These are phyloP conservation scores for Trachelipus rathkii DNA, from an alignment of 1,140 invertebrate genomes.

Conservation along the genomic window DNA sequence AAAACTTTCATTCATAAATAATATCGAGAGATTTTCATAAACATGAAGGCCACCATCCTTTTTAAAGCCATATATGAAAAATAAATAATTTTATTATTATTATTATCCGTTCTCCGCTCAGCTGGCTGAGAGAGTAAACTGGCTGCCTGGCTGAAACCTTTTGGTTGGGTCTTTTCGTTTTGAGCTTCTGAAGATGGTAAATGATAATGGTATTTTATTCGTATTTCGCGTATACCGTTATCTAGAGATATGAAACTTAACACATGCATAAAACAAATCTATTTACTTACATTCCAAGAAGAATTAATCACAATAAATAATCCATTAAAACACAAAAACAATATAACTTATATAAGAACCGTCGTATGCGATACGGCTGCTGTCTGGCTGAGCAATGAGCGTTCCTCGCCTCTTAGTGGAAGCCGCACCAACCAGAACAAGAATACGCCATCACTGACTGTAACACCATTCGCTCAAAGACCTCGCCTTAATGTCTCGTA, in stretches of 20 bases:
- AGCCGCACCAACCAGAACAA: slow-evolving; percentile 10
- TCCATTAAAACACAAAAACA: slow-evolving; percentile 5
- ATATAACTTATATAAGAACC: slow-evolving; percentile 6
- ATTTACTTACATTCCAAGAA: slow-evolving; percentile 13
- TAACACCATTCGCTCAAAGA: slow-evolving; percentile 9
- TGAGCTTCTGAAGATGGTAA: slow-evolving; percentile 1
- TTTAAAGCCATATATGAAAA: no score
- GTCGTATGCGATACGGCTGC: slow-evolving; percentile 10
- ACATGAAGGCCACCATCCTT: no score
- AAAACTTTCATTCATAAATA: no score
- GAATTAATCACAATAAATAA: not conserved
- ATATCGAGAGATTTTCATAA: no score
- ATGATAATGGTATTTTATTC: slow-evolving; percentile 1
- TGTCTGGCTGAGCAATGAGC: slow-evolving; percentile 10
- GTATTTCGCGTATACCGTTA: not conserved
- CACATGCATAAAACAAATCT: not conserved
- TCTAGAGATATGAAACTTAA: not conserved
- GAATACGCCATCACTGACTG: slow-evolving; percentile 5
- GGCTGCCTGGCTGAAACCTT: slow-evolving; percentile 4
- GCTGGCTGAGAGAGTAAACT: slow-evolving; percentile 9
- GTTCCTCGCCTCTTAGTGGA: slow-evolving; percentile 8
- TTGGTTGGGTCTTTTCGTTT: slow-evolving; percentile 5
- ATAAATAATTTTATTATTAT: not conserved
- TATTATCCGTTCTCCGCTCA: slow-evolving; percentile 3
- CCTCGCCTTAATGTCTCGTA: not conserved